A percentile compares a stretch with the other conserved stretches of the same genome.
Evolutionary conservation across 2,888 invertebrate genomes (phyloP).

Genomic region (Metopia argyrocephala): DNA sequence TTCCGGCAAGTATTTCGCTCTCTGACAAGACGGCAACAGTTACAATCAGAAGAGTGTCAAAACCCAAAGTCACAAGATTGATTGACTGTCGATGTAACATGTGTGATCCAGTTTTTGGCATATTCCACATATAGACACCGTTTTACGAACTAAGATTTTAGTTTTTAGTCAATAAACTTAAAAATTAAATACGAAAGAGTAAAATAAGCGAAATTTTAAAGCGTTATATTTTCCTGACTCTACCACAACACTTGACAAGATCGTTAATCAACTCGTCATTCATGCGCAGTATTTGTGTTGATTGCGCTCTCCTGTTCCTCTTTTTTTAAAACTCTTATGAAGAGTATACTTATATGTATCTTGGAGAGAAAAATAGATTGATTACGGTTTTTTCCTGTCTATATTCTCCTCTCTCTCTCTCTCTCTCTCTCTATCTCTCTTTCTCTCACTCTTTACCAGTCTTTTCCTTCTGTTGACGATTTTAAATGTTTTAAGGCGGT

Average conservation of each 20-base stretch:
- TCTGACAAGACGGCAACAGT: constrained; percentile 9
- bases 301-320: background rate
- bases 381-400: background rate
- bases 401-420: background rate
- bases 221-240: constrained; percentile 14
- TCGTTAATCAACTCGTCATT: constrained; percentile 61
- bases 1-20: constrained; percentile 54
- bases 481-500: constrained; percentile 59
- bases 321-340: background rate
- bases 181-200: background rate
- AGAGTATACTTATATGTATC: background rate
- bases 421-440: background rate
- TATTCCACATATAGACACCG: constrained; percentile 6
- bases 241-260: constrained; percentile 40
- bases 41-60: constrained; percentile 13
- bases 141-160: background rate
- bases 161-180: background rate
- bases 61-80: constrained; percentile 41
- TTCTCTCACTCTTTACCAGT: background rate
- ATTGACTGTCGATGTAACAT: constrained; percentile 58
- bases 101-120: constrained; percentile 60
- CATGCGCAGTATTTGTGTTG: constrained; percentile 1
- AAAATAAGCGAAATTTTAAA: constrained; percentile 15
- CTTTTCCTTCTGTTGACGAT: constrained; percentile 26
- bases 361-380: background rate